Evolutionary conservation across 2,113 vertebrate species (phyloP).

Genomic region (Sceloporus undulatus): DNA sequence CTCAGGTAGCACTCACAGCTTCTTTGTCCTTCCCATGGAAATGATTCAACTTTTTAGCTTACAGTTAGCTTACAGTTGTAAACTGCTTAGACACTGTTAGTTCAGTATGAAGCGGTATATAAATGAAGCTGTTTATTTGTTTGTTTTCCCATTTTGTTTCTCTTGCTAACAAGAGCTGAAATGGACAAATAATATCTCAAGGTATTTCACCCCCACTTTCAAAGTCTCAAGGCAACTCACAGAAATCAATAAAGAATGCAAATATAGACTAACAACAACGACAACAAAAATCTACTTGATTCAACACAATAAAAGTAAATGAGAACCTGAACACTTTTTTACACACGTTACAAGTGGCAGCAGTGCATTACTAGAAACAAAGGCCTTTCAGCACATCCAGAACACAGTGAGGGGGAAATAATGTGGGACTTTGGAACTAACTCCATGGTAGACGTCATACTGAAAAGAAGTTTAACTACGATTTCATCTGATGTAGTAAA

Average conservation of each 20-base stretch:
- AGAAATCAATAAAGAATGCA: background rate
- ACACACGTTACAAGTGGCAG: background rate
- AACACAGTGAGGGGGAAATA: background rate
- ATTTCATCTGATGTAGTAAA: background rate
- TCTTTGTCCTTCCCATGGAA: background rate
- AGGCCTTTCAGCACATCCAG: background rate
- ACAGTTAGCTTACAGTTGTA: too few species aligned
- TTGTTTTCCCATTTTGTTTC: background rate
- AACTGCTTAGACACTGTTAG: too few species aligned
- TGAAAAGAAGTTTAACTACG: background rate
- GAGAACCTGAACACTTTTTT: background rate
- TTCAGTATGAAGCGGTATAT: too few species aligned
- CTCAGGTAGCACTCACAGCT: background rate
- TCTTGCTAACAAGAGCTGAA: background rate
- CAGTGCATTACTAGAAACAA: background rate
- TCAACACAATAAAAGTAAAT: background rate
- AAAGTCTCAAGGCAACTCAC: background rate
- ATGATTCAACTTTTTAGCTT: conserved; percentile 2
- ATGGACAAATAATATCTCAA: background rate
- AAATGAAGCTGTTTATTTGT: too few species aligned
- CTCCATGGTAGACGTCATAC: background rate
- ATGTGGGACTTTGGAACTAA: background rate
- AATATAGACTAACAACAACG: too few species aligned
- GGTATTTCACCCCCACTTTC: background rate
- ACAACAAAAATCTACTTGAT: background rate